These are phyloP conservation scores for Dasypus novemcinctus DNA, from an alignment of 2,113 vertebrate species.

Conservation along the genomic window DNA sequence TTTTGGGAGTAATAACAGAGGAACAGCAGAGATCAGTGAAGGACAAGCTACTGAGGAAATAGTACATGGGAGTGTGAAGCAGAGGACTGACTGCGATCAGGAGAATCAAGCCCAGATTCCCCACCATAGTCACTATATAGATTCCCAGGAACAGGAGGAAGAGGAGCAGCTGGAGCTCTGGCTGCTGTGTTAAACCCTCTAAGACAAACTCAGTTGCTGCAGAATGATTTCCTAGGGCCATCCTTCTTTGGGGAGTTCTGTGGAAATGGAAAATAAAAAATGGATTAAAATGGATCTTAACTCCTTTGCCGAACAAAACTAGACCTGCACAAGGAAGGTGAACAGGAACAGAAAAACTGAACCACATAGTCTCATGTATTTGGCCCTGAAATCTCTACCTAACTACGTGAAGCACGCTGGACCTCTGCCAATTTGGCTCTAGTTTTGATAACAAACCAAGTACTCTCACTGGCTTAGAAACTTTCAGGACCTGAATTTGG, in stretches of 20 bases:
- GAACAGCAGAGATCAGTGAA: slow-evolving; percentile 21
- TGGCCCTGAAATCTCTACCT: too few species aligned
- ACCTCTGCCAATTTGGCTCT: neutral
- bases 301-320: neutral
- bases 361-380: neutral
- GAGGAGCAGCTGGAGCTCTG: neutral
- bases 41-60: slow-evolving; percentile 28
- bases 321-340: neutral
- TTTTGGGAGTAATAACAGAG: slow-evolving; percentile 39
- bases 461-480: neutral
- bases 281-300: neutral
- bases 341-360: neutral
- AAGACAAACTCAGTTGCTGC: neutral
- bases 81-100: neutral
- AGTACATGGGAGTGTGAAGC: slow-evolving; percentile 41
- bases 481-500: neutral
- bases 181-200: neutral
- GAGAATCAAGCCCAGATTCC: too few species aligned
- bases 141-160: slow-evolving; percentile 11
- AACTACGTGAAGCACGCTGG: neutral
- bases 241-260: neutral
- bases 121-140: neutral
- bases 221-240: neutral
- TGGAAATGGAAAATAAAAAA: neutral
- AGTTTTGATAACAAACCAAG: neutral